Evolutionary conservation across 2,888 invertebrate species (phyloP).

Genomic region (Ectobius pallidus): DNA sequence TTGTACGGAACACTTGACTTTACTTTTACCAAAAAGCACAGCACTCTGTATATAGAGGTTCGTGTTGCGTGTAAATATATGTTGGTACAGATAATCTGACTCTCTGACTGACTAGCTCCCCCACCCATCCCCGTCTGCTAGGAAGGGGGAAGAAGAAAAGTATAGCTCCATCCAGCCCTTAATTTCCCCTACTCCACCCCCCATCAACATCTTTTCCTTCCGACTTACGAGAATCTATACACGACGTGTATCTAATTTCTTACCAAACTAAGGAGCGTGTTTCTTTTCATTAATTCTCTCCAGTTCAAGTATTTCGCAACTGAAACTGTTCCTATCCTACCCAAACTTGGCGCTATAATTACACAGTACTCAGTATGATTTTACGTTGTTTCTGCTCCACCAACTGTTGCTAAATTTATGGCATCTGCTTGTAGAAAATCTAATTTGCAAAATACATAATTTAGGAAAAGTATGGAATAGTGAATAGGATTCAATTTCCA

Average conservation of each 20-base stretch:
- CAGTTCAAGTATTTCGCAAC: neutral
- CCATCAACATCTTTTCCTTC: neutral
- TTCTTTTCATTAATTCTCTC: slow-evolving; percentile 14
- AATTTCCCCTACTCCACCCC: neutral
- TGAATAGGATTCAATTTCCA: too few relatives aligned
- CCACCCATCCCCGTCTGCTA: neutral
- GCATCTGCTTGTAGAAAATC: too few relatives aligned
- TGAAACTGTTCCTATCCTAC: too few relatives aligned
- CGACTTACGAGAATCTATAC: too few relatives aligned
- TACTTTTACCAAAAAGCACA: too few relatives aligned
- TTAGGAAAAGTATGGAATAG: too few relatives aligned
- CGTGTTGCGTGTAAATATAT: neutral
- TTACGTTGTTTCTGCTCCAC: too few relatives aligned
- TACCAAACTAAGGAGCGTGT: neutral
- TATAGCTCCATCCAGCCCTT: neutral
- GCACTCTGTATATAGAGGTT: neutral
- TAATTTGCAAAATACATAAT: too few relatives aligned
- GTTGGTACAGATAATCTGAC: neutral
- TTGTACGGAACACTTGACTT: too few relatives aligned
- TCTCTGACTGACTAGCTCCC: neutral
- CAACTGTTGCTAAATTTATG: too few relatives aligned
- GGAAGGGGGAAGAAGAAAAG: neutral
- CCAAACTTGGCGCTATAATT: too few relatives aligned
- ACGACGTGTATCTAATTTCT: neutral
- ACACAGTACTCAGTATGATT: too few relatives aligned